A percentile compares a stretch with the other conserved stretches of the same genome.
These are phyloP conservation scores for Ameiurus melas DNA, from an alignment of 2,113 vertebrate species.

Conservation along the genomic window DNA sequence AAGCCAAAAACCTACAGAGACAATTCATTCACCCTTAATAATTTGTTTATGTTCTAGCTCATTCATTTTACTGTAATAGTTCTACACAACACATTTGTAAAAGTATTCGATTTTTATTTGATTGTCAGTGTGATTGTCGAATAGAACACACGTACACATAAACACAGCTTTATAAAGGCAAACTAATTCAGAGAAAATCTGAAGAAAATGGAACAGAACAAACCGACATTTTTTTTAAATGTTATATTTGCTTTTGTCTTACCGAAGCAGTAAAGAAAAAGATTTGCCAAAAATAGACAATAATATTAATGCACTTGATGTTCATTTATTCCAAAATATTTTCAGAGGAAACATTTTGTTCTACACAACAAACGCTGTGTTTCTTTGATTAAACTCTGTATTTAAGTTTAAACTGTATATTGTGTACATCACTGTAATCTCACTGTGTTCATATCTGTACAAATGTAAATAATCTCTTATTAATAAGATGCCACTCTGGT, in stretches of 20 bases:
- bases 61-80: neutral
- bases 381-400: constrained; percentile 41
- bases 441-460: constrained; percentile 43
- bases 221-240: neutral
- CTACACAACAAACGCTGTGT: neutral
- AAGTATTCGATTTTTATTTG: neutral
- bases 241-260: neutral
- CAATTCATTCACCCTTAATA: neutral
- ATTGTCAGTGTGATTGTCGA: neutral
- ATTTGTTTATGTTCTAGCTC: neutral
- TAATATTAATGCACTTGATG: no score
- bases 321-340: neutral
- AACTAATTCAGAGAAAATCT: neutral
- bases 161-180: neutral
- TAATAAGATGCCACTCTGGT: constrained; percentile 15
- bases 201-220: neutral
- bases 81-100: neutral
- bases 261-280: neutral
- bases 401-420: constrained; percentile 29
- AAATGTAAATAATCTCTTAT: constrained; percentile 52
- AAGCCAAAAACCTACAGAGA: neutral
- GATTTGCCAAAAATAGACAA: no score
- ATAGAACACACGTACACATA: neutral
- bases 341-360: neutral
- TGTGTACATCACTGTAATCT: constrained; percentile 44